Base-by-base conservation (phyloP, 2,113 vertebrate genomes). In the Lutjanus erythropterus region DNA sequence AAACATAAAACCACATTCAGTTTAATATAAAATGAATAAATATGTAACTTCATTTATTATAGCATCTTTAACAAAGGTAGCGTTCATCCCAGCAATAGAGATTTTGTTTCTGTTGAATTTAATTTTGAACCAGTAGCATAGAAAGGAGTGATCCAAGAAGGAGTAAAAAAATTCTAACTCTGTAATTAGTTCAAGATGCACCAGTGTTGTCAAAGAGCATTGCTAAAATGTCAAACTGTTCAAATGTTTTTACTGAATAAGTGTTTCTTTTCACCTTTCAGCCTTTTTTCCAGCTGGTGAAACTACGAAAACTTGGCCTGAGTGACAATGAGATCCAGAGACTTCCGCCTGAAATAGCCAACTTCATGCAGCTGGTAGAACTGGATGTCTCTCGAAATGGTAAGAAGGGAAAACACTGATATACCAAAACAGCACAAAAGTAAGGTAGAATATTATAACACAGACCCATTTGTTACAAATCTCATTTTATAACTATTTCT, bases 281-380 rank as follows among this genome's bases (percentile, higher is more conserved):
- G 98, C 97, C 95, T 92, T 98, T 99, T 91, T 99, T 99, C 91
- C 97, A 99, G 39, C 95, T 99, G 80, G 93, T 96, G 75, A 99
- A 99, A 90, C 95, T 99, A 93, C 95, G 97, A 90, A 99, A 98
- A 92, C 97, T 99, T 71, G 96, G 97, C 75, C 95, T 99, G 90
- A 99, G 98, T 85, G 98, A 99, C 94, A 99, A 99, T 80, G 98
- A 99, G 94, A 98, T 99, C 93, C 97, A 98, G 81, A 94, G 96
- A 19, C 96, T 99, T 83, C 97, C 98, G 74, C 95, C 97, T 84
- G 98, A 99, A 93, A 97, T 99, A 81, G 97, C 97, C 0, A 99
- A 99, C 95, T 98, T 99, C 89, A 97, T 98, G 96, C 96, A 98
- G 90, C 94, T 99, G 73, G 98, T 99, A 41, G 98, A 99, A 83